Percentiles rank a stretch among this genome's conserved stretches.
Evolutionary conservation across 1,140 invertebrate species (phyloP).

Genomic region (Cardiocondyla obscurior): DNA sequence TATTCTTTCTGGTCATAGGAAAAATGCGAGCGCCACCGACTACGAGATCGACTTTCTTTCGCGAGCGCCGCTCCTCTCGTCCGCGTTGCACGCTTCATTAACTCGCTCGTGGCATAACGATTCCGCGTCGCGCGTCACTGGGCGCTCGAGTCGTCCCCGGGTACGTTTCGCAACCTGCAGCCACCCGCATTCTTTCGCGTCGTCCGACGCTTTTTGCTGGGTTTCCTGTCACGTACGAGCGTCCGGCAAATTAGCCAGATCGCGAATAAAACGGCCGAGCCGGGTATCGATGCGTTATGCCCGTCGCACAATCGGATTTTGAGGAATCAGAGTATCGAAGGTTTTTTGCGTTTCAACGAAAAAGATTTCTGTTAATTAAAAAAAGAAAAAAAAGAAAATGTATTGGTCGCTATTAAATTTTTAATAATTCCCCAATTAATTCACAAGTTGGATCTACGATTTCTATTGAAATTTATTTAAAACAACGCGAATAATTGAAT

Average conservation of each 20-base stretch:
- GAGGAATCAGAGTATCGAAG: too few species aligned
- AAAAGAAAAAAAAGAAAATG: too few species aligned
- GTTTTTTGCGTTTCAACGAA: too few species aligned
- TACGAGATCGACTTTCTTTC: conserved; percentile 27
- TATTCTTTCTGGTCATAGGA: background rate
- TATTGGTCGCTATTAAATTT: too few species aligned
- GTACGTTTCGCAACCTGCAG: conserved; percentile 37
- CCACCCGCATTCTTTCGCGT: conserved; percentile 48
- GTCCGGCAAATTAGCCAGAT: background rate
- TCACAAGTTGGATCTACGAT: background rate
- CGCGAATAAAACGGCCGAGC: background rate
- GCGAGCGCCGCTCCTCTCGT: conserved; percentile 10
- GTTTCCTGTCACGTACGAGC: conserved; percentile 7
- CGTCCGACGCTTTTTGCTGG: background rate
- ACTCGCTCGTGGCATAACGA: conserved; percentile 34
- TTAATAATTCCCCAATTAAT: background rate
- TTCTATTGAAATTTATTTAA: background rate
- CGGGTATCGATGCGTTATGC: background rate
- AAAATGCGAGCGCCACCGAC: background rate
- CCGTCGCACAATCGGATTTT: background rate
- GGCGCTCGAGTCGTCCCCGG: background rate
- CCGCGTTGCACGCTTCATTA: conserved; percentile 60
- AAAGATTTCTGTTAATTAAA: too few species aligned
- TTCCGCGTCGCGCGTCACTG: conserved; percentile 46
- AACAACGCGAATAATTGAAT: background rate